phyloP scores from a whole-genome alignment of 2,888 invertebrate genomes.

The Torymus auratus region DNA sequence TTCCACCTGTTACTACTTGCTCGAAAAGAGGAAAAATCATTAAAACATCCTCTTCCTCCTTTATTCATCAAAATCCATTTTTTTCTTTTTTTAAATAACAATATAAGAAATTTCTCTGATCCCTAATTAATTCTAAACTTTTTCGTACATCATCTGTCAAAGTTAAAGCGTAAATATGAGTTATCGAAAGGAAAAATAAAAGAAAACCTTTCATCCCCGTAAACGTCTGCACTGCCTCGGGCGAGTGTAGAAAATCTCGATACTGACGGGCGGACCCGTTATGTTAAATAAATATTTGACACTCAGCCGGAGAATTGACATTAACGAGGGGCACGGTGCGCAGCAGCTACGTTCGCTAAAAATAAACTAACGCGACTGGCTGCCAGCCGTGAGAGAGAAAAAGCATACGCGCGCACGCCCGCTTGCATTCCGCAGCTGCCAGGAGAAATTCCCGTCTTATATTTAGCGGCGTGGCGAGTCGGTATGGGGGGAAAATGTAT shows the following conservation, averaged over 20 bases:
- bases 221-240: no score
- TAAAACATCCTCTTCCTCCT: no score
- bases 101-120: no score
- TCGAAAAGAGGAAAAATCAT: not conserved
- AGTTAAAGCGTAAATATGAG: not conserved
- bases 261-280: not conserved
- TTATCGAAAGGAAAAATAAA: not conserved
- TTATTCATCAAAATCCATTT: no score
- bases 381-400: not conserved
- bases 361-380: not conserved
- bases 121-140: no score
- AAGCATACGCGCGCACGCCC: not conserved
- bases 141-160: not conserved
- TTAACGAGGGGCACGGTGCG: conserved; percentile 6
- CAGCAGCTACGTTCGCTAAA: not conserved
- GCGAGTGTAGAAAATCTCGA: no score
- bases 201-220: not conserved
- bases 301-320: conserved; percentile 14
- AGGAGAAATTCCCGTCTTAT: conserved; percentile 38
- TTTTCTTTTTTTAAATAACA: no score
- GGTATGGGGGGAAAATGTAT: conserved; percentile 32
- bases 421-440: conserved; percentile 10
- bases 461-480: conserved; percentile 21
- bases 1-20: conserved; percentile 23
- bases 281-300: conserved; percentile 13